These are phyloP conservation scores for Pseudocheirus occidentalis DNA, from an alignment of 2,797 vertebrate genomes.

Conservation along the genomic window DNA sequence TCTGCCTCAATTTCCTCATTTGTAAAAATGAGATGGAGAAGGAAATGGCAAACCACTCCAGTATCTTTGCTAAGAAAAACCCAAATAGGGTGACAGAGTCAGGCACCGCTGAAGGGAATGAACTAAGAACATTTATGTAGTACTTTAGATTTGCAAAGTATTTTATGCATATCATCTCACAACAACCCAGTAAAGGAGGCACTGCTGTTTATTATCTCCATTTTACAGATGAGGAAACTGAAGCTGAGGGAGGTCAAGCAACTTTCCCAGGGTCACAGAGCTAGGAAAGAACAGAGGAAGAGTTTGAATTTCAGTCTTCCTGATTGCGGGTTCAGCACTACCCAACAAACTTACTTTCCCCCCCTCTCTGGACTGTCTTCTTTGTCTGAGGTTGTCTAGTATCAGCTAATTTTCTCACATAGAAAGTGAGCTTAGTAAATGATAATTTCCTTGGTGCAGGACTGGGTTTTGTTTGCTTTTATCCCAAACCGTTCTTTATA, in stretches of 20 bases:
- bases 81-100: background rate
- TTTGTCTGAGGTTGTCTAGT: background rate
- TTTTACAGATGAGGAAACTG: background rate
- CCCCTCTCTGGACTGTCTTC: constrained; percentile 37
- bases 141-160: background rate
- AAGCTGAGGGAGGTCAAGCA: background rate
- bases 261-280: background rate
- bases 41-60: background rate
- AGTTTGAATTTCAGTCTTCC: background rate
- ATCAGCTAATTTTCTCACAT: background rate
- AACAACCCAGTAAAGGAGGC: background rate
- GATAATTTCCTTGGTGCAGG: no score
- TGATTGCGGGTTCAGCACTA: background rate
- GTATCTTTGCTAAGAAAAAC: background rate
- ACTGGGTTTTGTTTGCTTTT: background rate
- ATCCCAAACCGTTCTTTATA: background rate
- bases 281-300: background rate
- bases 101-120: background rate
- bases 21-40: background rate
- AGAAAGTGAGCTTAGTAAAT: background rate
- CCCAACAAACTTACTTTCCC: background rate
- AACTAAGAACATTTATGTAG: background rate
- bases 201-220: background rate
- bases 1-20: background rate
- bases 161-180: background rate